Conservation (phyloP, 2,797 vertebrate genomes). For the Sebastes flavidus region DNA sequence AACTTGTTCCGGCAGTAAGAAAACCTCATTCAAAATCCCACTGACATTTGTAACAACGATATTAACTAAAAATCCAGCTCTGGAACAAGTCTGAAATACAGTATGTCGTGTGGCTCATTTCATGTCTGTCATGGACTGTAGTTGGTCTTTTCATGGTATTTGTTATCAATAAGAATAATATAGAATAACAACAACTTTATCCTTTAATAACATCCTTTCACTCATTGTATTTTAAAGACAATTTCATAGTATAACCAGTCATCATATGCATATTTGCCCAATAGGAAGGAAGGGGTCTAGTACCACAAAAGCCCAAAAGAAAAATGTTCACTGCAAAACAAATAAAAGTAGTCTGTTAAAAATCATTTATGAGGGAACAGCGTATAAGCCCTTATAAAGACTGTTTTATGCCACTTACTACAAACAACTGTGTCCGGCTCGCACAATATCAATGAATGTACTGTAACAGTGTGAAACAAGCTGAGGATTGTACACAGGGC, state of each 20-base stretch:
- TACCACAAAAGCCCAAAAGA: not conserved
- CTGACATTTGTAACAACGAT: not conserved
- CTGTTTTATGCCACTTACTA: constrained; percentile 32
- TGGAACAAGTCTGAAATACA: too few relatives aligned
- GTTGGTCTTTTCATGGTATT: not conserved
- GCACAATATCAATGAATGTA: constrained; percentile 39
- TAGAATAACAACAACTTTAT: not conserved
- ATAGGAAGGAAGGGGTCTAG: not conserved
- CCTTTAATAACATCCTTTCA: not conserved
- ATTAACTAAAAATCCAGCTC: not conserved
- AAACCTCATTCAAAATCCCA: not conserved
- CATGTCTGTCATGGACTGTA: not conserved
- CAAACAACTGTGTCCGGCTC: constrained; percentile 23
- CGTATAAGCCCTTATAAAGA: constrained; percentile 17
- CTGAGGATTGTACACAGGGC: constrained; percentile 47
- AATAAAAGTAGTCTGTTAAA: constrained; percentile 5
- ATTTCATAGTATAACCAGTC: not conserved
- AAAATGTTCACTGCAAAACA: constrained; percentile 6
- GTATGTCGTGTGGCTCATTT: not conserved
- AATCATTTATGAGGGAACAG: not conserved
- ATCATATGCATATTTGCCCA: not conserved
- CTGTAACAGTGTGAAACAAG: constrained; percentile 64
- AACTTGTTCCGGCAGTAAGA: not conserved
- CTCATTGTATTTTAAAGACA: not conserved
- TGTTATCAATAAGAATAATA: not conserved